Conservation (phyloP, 2,888 invertebrate genomes). For the Cephus sareptanus region DNA sequence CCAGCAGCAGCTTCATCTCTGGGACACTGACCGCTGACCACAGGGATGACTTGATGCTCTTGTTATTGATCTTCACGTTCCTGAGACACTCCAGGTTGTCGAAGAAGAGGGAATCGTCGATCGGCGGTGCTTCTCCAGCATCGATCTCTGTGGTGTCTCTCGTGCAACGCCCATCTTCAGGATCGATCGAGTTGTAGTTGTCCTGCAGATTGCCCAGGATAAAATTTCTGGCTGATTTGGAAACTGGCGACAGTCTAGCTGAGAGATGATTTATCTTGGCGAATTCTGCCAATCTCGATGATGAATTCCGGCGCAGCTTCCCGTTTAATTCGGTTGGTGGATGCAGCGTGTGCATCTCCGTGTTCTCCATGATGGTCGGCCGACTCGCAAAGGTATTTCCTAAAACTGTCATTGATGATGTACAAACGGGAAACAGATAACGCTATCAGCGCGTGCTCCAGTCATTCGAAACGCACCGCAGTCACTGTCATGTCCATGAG, state of each 20-base stretch:
- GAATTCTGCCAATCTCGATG: neutral
- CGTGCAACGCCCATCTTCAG: conserved; percentile 35
- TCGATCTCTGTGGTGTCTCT: conserved; percentile 46
- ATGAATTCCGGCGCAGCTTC: conserved; percentile 46
- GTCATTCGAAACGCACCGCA: neutral
- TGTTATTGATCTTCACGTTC: conserved; percentile 44
- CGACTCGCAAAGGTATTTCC: neutral
- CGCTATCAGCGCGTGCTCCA: neutral
- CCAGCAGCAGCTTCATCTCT: conserved; percentile 53
- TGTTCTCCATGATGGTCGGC: neutral
- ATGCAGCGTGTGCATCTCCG: neutral
- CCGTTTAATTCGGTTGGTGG: neutral
- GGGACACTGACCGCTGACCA: conserved; percentile 52
- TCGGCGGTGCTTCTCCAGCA: conserved; percentile 58
- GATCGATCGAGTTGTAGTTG: neutral
- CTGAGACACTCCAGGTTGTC: conserved; percentile 55
- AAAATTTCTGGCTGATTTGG: conserved; percentile 44
- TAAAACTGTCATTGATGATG: neutral
- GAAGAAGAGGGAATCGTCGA: conserved; percentile 60
- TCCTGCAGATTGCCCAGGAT: neutral
- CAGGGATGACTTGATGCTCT: conserved; percentile 50
- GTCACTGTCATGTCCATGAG: neutral
- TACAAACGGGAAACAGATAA: neutral
- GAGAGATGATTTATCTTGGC: conserved; percentile 35
- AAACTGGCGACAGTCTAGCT: conserved; percentile 44